A percentile compares a stretch with the other conserved stretches of the same genome.
phyloP scores from a whole-genome alignment of 2,888 invertebrate species.

The Biston stratarius region DNA sequence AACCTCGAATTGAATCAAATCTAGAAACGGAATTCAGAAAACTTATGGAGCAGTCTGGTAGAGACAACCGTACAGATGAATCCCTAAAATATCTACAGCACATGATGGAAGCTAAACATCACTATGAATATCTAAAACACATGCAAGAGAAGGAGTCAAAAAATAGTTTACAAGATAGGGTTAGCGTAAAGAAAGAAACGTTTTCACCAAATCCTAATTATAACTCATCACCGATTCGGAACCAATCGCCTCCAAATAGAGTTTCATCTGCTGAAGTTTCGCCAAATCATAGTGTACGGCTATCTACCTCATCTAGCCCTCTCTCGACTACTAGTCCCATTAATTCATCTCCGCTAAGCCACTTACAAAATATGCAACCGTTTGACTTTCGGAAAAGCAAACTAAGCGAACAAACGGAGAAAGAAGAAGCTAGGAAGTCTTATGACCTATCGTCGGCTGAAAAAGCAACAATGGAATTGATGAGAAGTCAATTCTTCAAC shows the following conservation, averaged over 20 bases:
- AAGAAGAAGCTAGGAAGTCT: slow-evolving; percentile 81
- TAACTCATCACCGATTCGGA: slow-evolving; percentile 59
- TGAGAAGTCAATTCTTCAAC: slow-evolving; percentile 89
- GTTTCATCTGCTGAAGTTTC: slow-evolving; percentile 75
- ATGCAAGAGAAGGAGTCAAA: slow-evolving; percentile 72
- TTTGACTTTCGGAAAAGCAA: slow-evolving; percentile 94
- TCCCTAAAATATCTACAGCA: slow-evolving; percentile 79
- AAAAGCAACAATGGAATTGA: slow-evolving; percentile 86
- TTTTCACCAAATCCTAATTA: slow-evolving; percentile 66
- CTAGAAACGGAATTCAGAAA: slow-evolving; percentile 86
- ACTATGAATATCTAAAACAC: slow-evolving; percentile 74
- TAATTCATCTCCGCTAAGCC: slow-evolving; percentile 92
- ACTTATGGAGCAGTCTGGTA: slow-evolving; percentile 86
- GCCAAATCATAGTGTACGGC: slow-evolving; percentile 71
- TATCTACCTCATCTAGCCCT: slow-evolving; percentile 82
- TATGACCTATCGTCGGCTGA: slow-evolving; percentile 71
- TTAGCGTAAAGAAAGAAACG: slow-evolving; percentile 69
- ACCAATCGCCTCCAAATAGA: slow-evolving; percentile 66
- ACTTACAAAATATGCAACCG: slow-evolving; percentile 97
- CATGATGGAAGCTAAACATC: slow-evolving; percentile 79
- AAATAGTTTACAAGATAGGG: slow-evolving; percentile 52
- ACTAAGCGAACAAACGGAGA: slow-evolving; percentile 66
- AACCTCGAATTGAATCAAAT: slow-evolving; percentile 79
- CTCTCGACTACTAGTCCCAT: slow-evolving; percentile 86
- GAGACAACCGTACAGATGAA: slow-evolving; percentile 73